A percentile compares a stretch with the other conserved stretches of the same genome.
Conservation (phyloP, 2,113 vertebrate species). For the Phoxinus phoxinus region DNA sequence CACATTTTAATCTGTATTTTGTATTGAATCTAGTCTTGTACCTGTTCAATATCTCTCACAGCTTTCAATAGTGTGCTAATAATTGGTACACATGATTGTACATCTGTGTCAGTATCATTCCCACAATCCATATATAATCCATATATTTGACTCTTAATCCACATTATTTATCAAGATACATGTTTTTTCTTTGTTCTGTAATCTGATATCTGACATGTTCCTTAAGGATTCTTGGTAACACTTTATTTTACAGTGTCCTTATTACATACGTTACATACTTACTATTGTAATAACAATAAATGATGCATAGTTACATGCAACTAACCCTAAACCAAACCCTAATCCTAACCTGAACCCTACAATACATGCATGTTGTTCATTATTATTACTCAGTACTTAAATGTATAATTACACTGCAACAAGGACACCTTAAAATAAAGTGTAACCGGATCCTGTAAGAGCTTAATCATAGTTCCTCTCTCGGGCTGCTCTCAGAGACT, state of each 20-base stretch:
- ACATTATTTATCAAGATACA: neutral
- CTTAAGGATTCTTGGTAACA: too few relatives aligned
- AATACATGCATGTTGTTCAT: too few relatives aligned
- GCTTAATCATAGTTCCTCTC: constrained; percentile 86
- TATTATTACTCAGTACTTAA: too few relatives aligned
- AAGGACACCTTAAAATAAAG: too few relatives aligned
- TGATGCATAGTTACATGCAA: too few relatives aligned
- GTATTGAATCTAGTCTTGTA: neutral
- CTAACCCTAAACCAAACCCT: too few relatives aligned
- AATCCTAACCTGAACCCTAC: too few relatives aligned
- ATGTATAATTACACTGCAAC: too few relatives aligned
- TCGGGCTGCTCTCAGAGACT: constrained; percentile 59
- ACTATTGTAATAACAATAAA: too few relatives aligned
- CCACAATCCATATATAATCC: neutral
- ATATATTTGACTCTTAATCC: too few relatives aligned
- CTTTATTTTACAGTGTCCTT: too few relatives aligned
- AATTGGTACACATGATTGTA: neutral
- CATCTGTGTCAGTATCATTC: neutral
- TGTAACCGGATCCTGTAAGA: neutral
- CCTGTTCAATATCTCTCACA: neutral
- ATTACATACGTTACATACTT: too few relatives aligned
- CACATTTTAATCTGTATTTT: neutral
- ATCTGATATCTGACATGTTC: neutral
- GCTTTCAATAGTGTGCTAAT: neutral
- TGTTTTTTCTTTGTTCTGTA: neutral